Evolutionary conservation across 2,888 invertebrate species (phyloP).

Genomic region (Malachius bipustulatus): DNA sequence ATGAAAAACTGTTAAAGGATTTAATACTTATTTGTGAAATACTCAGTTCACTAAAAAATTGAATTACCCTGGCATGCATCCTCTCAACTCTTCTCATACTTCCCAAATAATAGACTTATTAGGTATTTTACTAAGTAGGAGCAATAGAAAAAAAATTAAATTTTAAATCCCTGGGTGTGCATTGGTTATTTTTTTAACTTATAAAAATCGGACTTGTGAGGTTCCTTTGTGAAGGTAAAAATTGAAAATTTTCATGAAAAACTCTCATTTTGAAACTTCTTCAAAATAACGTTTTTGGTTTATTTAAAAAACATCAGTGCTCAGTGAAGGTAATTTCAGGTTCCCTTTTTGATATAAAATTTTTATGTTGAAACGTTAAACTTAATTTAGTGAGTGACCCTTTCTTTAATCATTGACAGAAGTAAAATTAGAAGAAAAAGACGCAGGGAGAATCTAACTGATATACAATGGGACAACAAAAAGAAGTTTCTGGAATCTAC

Average conservation of each 20-base stretch:
- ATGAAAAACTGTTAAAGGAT: too few relatives aligned
- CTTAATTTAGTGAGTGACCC: conserved; percentile 5
- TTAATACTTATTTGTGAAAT: too few relatives aligned
- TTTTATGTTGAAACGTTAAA: background rate
- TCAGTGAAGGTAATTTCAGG: conserved; percentile 1
- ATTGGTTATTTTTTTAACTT: background rate
- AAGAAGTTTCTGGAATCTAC: conserved; percentile 6
- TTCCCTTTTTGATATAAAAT: conserved; percentile 1
- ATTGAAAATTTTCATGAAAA: background rate
- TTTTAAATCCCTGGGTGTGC: background rate
- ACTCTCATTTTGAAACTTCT: background rate
- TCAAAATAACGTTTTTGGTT: background rate
- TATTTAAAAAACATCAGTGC: background rate
- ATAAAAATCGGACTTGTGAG: background rate
- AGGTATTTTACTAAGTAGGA: too few relatives aligned
- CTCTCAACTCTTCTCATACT: too few relatives aligned
- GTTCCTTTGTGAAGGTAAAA: background rate
- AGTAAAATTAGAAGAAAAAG: conserved; percentile 6
- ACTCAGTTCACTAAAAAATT: too few relatives aligned
- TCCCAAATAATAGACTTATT: too few relatives aligned
- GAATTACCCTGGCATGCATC: too few relatives aligned
- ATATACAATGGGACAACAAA: conserved; percentile 5
- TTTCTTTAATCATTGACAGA: conserved; percentile 6
- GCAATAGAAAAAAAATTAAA: too few relatives aligned
- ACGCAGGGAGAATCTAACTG: conserved; percentile 2